Evolutionary conservation across 2,797 vertebrate genomes (phyloP).

Genomic region (Myotis daubentonii): DNA sequence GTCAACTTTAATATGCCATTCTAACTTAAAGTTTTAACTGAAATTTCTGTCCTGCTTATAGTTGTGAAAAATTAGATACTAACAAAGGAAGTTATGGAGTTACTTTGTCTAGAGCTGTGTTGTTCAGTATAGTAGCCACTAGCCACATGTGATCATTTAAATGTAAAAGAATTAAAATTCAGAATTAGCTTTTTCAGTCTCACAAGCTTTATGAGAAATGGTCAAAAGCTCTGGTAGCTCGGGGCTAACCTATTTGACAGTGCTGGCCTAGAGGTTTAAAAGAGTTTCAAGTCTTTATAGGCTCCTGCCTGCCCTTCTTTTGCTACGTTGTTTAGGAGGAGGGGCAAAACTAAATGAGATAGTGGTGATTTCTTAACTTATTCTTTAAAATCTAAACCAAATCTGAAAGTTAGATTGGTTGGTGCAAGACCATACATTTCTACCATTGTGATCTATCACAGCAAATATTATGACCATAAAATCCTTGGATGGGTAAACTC

Average conservation of each 20-base stretch:
- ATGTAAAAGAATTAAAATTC: slow-evolving; percentile 6
- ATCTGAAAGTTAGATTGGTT: background rate
- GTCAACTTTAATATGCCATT: background rate
- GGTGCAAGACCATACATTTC: background rate
- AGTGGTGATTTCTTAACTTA: slow-evolving; percentile 1
- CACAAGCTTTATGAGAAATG: background rate
- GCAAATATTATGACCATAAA: background rate
- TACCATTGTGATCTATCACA: background rate
- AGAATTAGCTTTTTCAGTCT: background rate
- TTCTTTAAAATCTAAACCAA: slow-evolving; percentile 23
- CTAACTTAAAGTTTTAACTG: background rate
- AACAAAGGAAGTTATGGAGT: background rate
- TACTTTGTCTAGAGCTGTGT: background rate
- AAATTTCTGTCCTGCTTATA: background rate
- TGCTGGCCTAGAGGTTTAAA: background rate
- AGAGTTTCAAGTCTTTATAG: background rate
- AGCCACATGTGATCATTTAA: background rate
- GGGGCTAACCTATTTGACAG: background rate
- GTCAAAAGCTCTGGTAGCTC: background rate
- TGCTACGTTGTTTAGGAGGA: background rate
- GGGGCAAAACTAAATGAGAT: background rate
- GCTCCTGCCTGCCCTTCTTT: background rate
- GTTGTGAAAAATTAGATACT: background rate
- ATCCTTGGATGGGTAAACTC: background rate
- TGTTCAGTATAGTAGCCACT: background rate